These are phyloP conservation scores for Dendrocopos noguchii DNA, from an alignment of 2,113 vertebrate species.

Conservation along the genomic window DNA sequence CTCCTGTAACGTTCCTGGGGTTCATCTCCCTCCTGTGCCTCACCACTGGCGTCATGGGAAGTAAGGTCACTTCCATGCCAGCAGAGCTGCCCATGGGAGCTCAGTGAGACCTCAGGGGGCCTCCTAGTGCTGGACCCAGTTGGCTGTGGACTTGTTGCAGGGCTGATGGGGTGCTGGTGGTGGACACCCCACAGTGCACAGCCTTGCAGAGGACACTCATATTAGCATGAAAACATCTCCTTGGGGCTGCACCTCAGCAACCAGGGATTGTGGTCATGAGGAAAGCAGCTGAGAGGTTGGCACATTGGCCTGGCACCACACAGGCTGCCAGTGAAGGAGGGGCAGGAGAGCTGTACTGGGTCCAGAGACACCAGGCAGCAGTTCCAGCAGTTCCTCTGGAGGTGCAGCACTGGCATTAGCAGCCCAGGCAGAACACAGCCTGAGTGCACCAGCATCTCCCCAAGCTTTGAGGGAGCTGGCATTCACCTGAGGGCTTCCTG, in stretches of 20 bases:
- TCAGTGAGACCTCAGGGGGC: not conserved
- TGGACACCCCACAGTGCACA: not conserved
- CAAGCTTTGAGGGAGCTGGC: fast-evolving
- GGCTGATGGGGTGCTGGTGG: not conserved
- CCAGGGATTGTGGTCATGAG: fast-evolving
- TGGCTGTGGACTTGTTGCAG: fast-evolving
- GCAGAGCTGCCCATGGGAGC: not conserved
- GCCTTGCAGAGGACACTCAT: fast-evolving
- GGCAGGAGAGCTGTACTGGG: not conserved
- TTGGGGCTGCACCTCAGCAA: not conserved
- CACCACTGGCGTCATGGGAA: fast-evolving
- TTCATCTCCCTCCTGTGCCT: not conserved
- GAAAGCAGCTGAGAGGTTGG: not conserved
- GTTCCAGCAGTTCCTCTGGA: not conserved
- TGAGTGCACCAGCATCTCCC: not conserved
- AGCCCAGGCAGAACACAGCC: not conserved
- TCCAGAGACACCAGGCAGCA: not conserved
- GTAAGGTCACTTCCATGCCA: not conserved
- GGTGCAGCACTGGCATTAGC: not conserved
- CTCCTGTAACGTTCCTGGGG: not conserved
- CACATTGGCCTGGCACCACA: not conserved
- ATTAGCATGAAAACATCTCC: not conserved
- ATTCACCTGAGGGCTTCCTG: not conserved
- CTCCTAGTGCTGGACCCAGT: not conserved
- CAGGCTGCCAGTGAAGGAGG: not conserved